Base-by-base conservation (phyloP, 1,140 invertebrate species). In the Sitophilus oryzae region DNA sequence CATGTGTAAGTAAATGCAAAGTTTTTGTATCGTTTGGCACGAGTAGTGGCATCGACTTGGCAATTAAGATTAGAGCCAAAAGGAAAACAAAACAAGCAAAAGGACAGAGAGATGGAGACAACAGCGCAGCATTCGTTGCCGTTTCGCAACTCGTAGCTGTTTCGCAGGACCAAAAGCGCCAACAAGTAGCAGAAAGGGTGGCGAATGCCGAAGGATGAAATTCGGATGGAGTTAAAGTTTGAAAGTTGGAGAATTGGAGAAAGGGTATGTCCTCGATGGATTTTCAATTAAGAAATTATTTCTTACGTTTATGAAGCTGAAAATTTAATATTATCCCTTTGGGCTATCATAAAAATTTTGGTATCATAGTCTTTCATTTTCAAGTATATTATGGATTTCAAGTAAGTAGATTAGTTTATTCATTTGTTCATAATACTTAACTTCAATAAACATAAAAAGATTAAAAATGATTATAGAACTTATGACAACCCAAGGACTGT, bases 181-280 rank as follows among this genome's bases (percentile, higher is more conserved):
- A 52, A 52, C 50, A 52, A 52, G 50, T 52, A 52, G 50, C 50
- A 52, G 50, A 38, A 52, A 52, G 34, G 41, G 15, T 19, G 6
- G n/a, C 0, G 11, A 14, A 21, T 16, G 8, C 10, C 5, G 8
- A 14, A 22, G 1, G 20, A 2, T 15, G 42, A 11, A 3, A 2
- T 42, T 42, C 21, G 40, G 40, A 42, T 42, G 19, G 40, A n/a
- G 15, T 21, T 19, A 9, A 1, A 18, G 15, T 42, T 19, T 2
- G 40, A 38, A 16, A 19, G 15, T 42, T 19, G 40, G 19, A 9
- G n/a, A n/a, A n/a, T n/a, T n/a, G n/a, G n/a, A n/a, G n/a, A n/a
- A n/a, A n/a, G n/a, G n/a, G 18, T 10, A 16, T 3, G 36, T 16
- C 14, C 18, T 10, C 18, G 14, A 6, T 34, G 5, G 11, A 34